These are phyloP conservation scores for Leptinotarsa texana DNA, from an alignment of 1,140 invertebrate species.

Conservation along the genomic window DNA sequence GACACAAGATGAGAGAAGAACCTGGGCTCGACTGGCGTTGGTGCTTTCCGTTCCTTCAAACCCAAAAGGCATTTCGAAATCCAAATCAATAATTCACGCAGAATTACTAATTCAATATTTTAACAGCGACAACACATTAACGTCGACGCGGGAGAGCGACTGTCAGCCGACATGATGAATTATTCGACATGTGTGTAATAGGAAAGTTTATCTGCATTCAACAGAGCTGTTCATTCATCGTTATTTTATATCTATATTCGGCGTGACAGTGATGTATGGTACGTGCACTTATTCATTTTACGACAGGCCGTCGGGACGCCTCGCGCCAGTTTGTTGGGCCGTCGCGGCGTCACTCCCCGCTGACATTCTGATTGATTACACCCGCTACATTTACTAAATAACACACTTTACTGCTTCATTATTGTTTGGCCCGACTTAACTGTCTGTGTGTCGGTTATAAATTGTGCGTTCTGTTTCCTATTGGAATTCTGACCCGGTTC, in stretches of 20 bases:
- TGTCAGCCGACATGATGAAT: constrained; percentile 49
- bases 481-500: not conserved
- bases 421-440: constrained; percentile 36
- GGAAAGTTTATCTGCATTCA: constrained; percentile 55
- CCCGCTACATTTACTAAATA: constrained; percentile 53
- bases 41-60: no score
- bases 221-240: constrained; percentile 53
- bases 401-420: constrained; percentile 53
- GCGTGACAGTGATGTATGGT: constrained; percentile 53
- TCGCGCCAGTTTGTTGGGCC: constrained; percentile 38
- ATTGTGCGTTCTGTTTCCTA: not conserved
- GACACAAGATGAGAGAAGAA: no score
- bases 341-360: constrained; percentile 47
- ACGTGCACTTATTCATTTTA: constrained; percentile 53
- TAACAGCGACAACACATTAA: constrained; percentile 24
- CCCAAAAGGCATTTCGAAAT: no score
- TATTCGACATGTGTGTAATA: constrained; percentile 54
- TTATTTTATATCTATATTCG: constrained; percentile 55
- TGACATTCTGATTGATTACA: constrained; percentile 52
- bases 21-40: no score
- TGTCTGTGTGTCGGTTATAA: constrained; percentile 2
- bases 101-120: constrained; percentile 24
- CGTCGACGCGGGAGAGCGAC: constrained; percentile 3
- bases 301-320: constrained; percentile 45
- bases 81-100: constrained; percentile 18